A percentile compares a stretch with the other conserved stretches of the same genome.
These are phyloP conservation scores for Hydrolagus colliei DNA, from an alignment of 2,797 vertebrate genomes.

Conservation along the genomic window DNA sequence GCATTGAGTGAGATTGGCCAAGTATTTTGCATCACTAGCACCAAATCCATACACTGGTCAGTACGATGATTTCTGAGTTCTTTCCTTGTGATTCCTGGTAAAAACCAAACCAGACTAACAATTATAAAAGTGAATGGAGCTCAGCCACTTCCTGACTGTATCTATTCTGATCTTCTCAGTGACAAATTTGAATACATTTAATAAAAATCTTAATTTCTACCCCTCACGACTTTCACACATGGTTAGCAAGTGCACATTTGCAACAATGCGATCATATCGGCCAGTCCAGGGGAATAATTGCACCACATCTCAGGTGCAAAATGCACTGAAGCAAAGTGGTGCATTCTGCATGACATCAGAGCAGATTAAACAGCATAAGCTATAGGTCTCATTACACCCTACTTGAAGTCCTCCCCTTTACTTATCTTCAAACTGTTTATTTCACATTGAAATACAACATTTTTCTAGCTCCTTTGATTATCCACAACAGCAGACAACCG, in stretches of 20 bases:
- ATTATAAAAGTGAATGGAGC: background rate
- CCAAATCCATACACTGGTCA: too few species aligned
- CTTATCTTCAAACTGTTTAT: background rate
- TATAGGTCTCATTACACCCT: background rate
- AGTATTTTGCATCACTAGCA: too few species aligned
- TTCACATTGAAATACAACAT: background rate
- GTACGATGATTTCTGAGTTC: too few species aligned
- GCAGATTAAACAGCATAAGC: background rate
- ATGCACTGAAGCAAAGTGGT: background rate
- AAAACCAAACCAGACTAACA: background rate
- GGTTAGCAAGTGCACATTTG: background rate
- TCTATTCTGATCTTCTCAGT: background rate
- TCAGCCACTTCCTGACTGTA: background rate
- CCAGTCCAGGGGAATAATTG: background rate
- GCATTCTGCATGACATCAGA: background rate
- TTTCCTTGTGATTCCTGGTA: too few species aligned
- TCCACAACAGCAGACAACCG: background rate
- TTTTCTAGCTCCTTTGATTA: background rate
- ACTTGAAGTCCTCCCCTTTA: background rate
- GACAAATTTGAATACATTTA: background rate
- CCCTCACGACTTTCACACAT: background rate
- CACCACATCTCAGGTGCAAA: background rate
- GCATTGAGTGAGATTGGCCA: too few species aligned
- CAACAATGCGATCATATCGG: background rate
- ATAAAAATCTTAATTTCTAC: background rate